Conservation (phyloP, 2,797 vertebrate species). For the Sebastes hubbsi region DNA sequence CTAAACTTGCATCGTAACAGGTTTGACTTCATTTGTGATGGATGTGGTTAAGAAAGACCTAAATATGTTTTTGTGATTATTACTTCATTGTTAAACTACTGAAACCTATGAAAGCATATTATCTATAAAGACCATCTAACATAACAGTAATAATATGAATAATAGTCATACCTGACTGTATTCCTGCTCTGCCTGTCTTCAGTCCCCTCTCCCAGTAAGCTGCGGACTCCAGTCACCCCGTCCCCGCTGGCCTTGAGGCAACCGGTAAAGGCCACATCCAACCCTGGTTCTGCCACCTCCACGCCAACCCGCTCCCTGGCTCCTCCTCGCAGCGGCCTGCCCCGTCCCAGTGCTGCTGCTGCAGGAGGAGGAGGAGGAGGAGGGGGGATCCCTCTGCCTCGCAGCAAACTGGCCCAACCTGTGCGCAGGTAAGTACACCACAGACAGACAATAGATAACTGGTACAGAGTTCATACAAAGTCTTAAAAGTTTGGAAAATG, state of each 20-base stretch:
- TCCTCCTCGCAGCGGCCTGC: slow-evolving; percentile 89
- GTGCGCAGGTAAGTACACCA: slow-evolving; percentile 88
- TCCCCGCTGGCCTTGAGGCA: slow-evolving; percentile 95
- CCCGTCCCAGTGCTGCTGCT: slow-evolving; percentile 89
- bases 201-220: slow-evolving; percentile 97
- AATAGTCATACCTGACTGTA: neutral
- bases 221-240: slow-evolving; percentile 90
- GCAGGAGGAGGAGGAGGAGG: slow-evolving; percentile 89
- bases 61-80: slow-evolving; percentile 31
- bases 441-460: neutral
- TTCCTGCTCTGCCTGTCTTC: slow-evolving; percentile 42
- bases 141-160: neutral
- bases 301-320: slow-evolving; percentile 90
- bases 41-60: neutral
- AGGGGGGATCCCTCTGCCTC: slow-evolving; percentile 93
- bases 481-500: neutral
- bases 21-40: slow-evolving; percentile 31
- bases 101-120: neutral
- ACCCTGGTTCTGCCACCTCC: slow-evolving; percentile 85
- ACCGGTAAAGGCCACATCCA: slow-evolving; percentile 92
- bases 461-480: neutral
- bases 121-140: no score
- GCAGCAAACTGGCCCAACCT: slow-evolving; percentile 97
- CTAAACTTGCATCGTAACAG: slow-evolving; percentile 7
- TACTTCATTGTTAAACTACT: neutral